Evolutionary conservation across 2,797 vertebrate species (phyloP), one percentile per base, ranked within the genome.

Genomic region (Rhyacichthys aspro): DNA sequence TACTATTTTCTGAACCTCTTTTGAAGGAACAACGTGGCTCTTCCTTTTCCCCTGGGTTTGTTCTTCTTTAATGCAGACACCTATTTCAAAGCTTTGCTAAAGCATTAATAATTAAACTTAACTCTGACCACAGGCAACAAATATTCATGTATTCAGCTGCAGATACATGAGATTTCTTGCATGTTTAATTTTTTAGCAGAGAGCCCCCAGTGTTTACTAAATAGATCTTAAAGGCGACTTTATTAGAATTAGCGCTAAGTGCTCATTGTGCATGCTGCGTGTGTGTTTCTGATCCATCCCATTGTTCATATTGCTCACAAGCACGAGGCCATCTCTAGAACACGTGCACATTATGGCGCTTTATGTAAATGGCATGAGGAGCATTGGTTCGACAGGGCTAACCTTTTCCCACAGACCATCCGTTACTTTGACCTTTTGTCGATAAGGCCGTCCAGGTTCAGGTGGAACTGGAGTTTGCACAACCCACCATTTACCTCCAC

Each of bases 371-470:
- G 48, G 28, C 28, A 16, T 47, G 33, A 68, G 76, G 58, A 57
- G 74, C 63, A 50, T 74, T 72, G 28, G 45, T 77, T 58, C 42
- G 82, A 85, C 76, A 82, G 70, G 52, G 38, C 55, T 78, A 59
- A 88, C 88, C 89, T 93, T 93, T 88, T 64, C 75, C n/a, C n/a
- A n/a, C 68, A 16, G 72, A 76, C 83, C 65, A 61, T 85, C 84
- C 66, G 67, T 72, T 85, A 81, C 82, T 72, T 67, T 85, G 87
- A 91, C 91, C 89, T 92, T 90, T 90, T 80, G 59, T 74, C 74
- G 70, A 86, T 81, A 68, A 82, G 77, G 70, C 57, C n/a, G n/a
- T n/a, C n/a, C n/a, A n/a, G n/a, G n/a, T n/a, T n/a, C n/a, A n/a
- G n/a, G n/a, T n/a, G n/a, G n/a, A n/a, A n/a, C n/a, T n/a, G n/a